Evolutionary conservation across 2,888 invertebrate genomes (phyloP).

Genomic region (Lysandra bellargus): DNA sequence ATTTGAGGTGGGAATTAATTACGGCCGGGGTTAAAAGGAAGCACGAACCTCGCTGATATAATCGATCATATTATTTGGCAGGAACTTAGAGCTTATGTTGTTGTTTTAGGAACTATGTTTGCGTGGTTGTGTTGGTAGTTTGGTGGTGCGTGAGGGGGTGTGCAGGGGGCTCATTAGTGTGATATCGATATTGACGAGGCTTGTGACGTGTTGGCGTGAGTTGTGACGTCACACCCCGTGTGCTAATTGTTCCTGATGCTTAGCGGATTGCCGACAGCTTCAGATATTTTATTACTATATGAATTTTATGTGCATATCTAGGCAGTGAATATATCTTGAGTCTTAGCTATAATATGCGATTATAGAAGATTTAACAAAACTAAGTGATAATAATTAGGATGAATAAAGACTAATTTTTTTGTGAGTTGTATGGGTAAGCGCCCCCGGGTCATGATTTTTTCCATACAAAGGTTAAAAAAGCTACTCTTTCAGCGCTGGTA

Average conservation of each 20-base stretch:
- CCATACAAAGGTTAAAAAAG: too few relatives aligned
- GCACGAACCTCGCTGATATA: constrained; percentile 5
- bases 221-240: constrained; percentile 20
- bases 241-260: constrained; percentile 30
- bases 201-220: constrained; percentile 1
- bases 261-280: constrained; percentile 8
- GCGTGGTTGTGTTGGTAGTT: neutral
- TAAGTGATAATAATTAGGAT: too few relatives aligned
- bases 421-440: too few relatives aligned
- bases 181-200: constrained; percentile 33
- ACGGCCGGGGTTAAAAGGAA: constrained; percentile 31
- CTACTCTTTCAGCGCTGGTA: too few relatives aligned
- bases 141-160: neutral
- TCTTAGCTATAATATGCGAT: too few relatives aligned
- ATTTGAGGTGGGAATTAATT: constrained; percentile 32
- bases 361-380: too few relatives aligned
- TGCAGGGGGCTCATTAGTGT: constrained; percentile 28
- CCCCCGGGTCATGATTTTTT: too few relatives aligned
- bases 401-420: too few relatives aligned
- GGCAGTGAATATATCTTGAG: too few relatives aligned
- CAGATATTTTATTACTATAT: too few relatives aligned
- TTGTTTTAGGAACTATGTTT: neutral
- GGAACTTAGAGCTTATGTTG: neutral
- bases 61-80: neutral
- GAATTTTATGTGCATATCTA: too few relatives aligned